Evolutionary conservation across 2,888 invertebrate genomes (phyloP), one percentile per base, ranked within the genome.

Genomic region (Lamproptera curius): DNA sequence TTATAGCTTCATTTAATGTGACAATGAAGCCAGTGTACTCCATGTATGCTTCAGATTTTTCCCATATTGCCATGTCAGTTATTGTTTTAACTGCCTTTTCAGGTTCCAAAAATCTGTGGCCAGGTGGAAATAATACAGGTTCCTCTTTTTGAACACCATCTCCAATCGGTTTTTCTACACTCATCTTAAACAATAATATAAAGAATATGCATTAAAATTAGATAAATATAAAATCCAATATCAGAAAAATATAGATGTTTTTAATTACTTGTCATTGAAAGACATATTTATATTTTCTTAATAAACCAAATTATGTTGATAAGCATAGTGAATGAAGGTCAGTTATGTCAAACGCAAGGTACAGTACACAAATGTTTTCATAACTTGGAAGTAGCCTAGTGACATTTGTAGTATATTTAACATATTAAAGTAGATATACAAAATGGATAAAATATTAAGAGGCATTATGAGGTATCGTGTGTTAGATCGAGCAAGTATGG

Each of bases 401-500:
- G 42, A 35, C n/a, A 11, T 31, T 31, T n/a, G 11, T 11, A 23
- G 23, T 42, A 16, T 34, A 44, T 40, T 16, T n/a, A n/a, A 33
- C 2, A 46, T n/a, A 34, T 26, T 39, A n/a, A 15, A 51, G 52
- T 46, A 52, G 42, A 28, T 31, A 9, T 69, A 73, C 46, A 46
- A n/a, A n/a, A 96, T 97, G 95, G 95, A 97, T 67, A 91, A 94
- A 79, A 94, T 97, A 73, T 83, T 97, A 58, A 91, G 93, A 71
- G 97, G 97, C 42, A 94, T 97, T 45, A 95, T 97, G 92, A 91
- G 93, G 67, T 98, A 97, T 77, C 91, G 97, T 51, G 90, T 92
- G 53, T 91, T 94, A 47, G 94, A 94, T 58, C 90, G 95, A 56
- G 92, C 93, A 52, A 92, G 91, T 67, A 96, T 97, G 96, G 95